phyloP scores from a whole-genome alignment of 2,113 vertebrate species.

The Edolisoma coerulescens region DNA sequence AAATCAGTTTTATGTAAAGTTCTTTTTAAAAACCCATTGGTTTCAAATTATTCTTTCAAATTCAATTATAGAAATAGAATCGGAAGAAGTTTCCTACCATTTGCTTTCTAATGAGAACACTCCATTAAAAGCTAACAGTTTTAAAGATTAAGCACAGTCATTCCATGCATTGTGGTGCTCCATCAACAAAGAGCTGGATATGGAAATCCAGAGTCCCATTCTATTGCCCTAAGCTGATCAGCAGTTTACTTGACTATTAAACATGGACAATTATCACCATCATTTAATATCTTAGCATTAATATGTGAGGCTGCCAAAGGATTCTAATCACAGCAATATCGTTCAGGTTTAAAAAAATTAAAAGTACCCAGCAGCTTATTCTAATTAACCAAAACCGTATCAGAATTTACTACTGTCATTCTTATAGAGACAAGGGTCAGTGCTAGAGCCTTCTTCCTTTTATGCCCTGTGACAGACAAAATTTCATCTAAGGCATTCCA shows the following conservation, averaged over 20 bases:
- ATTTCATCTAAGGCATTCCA: background rate
- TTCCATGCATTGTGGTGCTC: background rate
- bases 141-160: background rate
- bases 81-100: background rate
- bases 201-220: background rate
- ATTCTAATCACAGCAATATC: background rate
- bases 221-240: background rate
- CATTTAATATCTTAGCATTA: background rate
- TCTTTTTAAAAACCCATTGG: background rate
- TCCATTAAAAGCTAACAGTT: background rate
- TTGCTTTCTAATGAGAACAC: background rate
- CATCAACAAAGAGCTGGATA: background rate
- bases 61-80: background rate
- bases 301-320: background rate
- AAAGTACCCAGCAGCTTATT: background rate
- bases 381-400: background rate
- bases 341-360: background rate
- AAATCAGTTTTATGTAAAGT: background rate
- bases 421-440: background rate
- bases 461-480: background rate
- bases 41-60: constrained; percentile 1
- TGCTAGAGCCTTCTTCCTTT: background rate
- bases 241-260: background rate
- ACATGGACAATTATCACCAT: background rate
- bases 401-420: background rate